Conservation (phyloP, 2,888 invertebrate genomes). For the Stenodera caucasica region DNA sequence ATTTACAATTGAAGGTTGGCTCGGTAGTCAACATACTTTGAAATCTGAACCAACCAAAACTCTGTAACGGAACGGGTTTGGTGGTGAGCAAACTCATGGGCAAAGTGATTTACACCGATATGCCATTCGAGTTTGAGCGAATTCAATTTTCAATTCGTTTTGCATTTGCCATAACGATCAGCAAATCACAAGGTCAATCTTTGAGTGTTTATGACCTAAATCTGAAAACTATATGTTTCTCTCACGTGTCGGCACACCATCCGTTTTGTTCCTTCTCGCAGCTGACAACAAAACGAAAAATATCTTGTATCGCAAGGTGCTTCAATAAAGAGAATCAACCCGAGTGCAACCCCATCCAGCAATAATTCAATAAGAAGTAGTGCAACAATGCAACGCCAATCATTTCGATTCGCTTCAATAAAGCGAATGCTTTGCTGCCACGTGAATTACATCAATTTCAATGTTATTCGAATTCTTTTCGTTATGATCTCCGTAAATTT, state of each 20-base stretch:
- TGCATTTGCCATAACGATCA: too few species aligned
- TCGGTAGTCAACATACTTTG: conserved; percentile 20
- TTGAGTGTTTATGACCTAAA: too few species aligned
- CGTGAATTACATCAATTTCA: too few species aligned
- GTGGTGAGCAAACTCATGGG: conserved; percentile 9
- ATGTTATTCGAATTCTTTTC: too few species aligned
- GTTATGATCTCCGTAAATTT: too few species aligned
- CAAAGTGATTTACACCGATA: neutral
- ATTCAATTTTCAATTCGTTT: too few species aligned
- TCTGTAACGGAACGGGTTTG: conserved; percentile 28
- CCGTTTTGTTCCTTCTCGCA: conserved; percentile 18
- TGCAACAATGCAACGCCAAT: too few species aligned
- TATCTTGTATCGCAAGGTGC: conserved; percentile 19
- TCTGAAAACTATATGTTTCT: conserved; percentile 15
- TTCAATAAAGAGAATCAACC: conserved; percentile 9
- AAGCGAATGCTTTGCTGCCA: too few species aligned
- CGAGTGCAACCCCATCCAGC: conserved; percentile 3
- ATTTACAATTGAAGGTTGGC: conserved; percentile 26
- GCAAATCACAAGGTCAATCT: too few species aligned
- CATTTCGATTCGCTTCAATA: too few species aligned
- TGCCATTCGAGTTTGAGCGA: too few species aligned
- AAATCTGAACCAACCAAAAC: conserved; percentile 17
- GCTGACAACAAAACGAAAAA: conserved; percentile 24
- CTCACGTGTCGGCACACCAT: conserved; percentile 24
- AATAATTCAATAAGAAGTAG: conserved; percentile 5